Conservation (phyloP, 1,140 invertebrate genomes). For the Calliphora vicina region DNA sequence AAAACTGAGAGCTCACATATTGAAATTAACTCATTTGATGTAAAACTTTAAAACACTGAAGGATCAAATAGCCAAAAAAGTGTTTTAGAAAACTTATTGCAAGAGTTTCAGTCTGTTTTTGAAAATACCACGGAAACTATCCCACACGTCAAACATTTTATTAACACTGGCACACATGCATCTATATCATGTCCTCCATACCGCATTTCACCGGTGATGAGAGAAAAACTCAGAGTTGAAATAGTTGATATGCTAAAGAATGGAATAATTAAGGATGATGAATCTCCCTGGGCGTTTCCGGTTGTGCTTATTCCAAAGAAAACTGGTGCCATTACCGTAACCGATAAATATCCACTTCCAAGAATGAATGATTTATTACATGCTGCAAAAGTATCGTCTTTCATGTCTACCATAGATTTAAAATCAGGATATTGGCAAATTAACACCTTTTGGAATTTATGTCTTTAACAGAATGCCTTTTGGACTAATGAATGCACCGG, state of each 20-base stretch:
- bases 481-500: slow-evolving; percentile 44
- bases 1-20: no score
- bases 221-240: slow-evolving; percentile 38
- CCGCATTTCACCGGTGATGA: slow-evolving; percentile 39
- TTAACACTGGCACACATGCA: slow-evolving; percentile 11
- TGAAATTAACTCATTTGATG: no score
- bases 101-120: no score
- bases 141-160: neutral
- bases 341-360: neutral
- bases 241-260: slow-evolving; percentile 52
- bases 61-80: no score
- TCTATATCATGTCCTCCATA: slow-evolving; percentile 39
- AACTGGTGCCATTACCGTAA: slow-evolving; percentile 43
- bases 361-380: neutral
- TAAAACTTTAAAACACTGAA: no score
- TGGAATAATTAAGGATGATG: slow-evolving; percentile 61
- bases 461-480: slow-evolving; percentile 53
- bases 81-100: no score
- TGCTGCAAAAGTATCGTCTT: neutral
- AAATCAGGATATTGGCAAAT: neutral
- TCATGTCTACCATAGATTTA: neutral
- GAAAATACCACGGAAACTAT: neutral
- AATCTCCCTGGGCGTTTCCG: neutral
- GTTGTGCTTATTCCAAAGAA: neutral
- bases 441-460: neutral